Conservation (phyloP, 2,113 vertebrate species). For the Setophaga kirtlandii region DNA sequence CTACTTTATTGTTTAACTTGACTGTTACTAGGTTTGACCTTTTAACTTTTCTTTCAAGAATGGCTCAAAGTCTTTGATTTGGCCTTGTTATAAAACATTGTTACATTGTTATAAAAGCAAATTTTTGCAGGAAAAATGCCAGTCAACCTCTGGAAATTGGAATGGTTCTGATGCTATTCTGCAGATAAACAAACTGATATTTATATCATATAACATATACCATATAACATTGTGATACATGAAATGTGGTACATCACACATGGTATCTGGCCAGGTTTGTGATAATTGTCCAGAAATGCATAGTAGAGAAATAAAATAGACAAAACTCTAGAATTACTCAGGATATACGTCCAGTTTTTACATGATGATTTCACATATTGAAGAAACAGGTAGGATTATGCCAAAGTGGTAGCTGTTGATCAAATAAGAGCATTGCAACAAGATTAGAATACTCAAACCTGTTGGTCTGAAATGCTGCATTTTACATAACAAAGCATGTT, state of each 20-base stretch:
- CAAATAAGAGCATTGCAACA: neutral
- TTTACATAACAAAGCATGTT: neutral
- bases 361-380: neutral
- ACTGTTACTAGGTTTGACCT: constrained; percentile 30
- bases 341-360: neutral
- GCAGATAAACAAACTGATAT: neutral
- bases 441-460: neutral
- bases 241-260: neutral
- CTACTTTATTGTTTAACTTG: constrained; percentile 61
- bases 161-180: neutral
- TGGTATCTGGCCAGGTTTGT: neutral
- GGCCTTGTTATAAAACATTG: neutral
- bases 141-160: neutral
- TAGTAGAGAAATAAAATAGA: neutral
- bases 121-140: neutral
- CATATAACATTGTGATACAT: neutral
- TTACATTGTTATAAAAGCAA: neutral
- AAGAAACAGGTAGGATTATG: neutral
- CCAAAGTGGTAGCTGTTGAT: neutral
- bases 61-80: constrained; percentile 9
- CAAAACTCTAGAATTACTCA: neutral
- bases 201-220: neutral
- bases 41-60: constrained; percentile 23
- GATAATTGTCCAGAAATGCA: neutral
- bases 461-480: neutral